Base-by-base conservation (phyloP, 2,888 invertebrate species). In the Platycheirus albimanus region DNA sequence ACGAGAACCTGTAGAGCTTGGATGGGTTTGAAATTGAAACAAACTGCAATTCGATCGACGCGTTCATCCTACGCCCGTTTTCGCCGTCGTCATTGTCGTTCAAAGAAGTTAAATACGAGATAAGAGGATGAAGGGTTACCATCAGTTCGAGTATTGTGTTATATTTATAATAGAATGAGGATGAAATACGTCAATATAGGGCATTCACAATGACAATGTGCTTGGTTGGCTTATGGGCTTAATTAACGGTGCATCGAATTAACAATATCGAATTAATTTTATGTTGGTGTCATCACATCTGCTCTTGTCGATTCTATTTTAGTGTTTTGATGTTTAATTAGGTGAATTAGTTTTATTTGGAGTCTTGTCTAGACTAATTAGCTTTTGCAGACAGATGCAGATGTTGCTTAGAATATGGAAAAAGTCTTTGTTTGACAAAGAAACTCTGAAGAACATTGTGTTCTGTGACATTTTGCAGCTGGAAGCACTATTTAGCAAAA, bases 1-100 rank as follows among this genome's bases (percentile, higher is more conserved):
- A 36, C n/a, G 33, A 54, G n/a, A 36, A 54, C 54, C 54, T 54
- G 54, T 54, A 54, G 54, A 36, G n/a, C n/a, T 54, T n/a, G 30
- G 11, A 10, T 11, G 11, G 11, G 17, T 52, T 19, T 11, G 0
- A n/a, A 54, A 33, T 10, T 13, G 8, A 6, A 24, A 7, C 4
- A 30, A 33, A 52, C 2, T 20, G 54, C 36, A 54, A 54, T 54
- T 54, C 19, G 54, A 54, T 38, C 36, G 8, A 33, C 8, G 3
- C 24, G 24, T n/a, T n/a, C 3, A 24, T 3, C 3, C 24, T 3
- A 24, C 24, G 24, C 3, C 24, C 30, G 30, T 3, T 6, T 3
- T 4, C 24, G 24, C 24, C 3, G 3, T 24, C 24, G 24, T 24
- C 24, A 6, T 24, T 24, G 24, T 24, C 24, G 24, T 24, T 33